Base-by-base conservation (phyloP, 2,113 vertebrate species). In the Symphodus melops region DNA sequence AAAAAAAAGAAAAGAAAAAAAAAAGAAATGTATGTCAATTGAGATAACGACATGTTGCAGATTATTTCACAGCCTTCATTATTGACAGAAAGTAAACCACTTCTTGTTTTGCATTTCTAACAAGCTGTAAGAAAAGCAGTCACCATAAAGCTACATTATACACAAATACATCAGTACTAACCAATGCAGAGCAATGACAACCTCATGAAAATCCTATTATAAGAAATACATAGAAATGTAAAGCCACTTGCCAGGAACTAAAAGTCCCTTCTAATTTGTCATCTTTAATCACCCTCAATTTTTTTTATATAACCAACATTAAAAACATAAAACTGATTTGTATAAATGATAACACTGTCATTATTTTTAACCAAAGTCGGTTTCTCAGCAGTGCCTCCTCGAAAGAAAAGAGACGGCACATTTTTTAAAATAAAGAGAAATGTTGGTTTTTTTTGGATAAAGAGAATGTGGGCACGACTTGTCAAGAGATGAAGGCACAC, bases 401-500 rank as follows among this genome's bases (percentile, higher is more conserved):
- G 6, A 19, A 7, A 48, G 4, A 48, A 17, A 48, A 11, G 46
- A 48, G 17, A 17, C 46, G 16, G 1, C 16, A 17, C 19, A 19
- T 7, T 1, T 17, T 19, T 4, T 48, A 19, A 48, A 48, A 1
- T 48, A 5, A 48, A 19, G 46, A 19, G 16, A 48, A 48, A 25
- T 2, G 25, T 19, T 48, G n/a, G n/a, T 33, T 33, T 33, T 33
- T 33, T 33, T 33, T 5, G 4, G 6, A 4, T 5, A 33, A 73
- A 63, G 63, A 82, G 33, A 77, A 48, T 36, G 41, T 48, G 23
- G 36, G 69, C 70, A 73, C 36, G 23, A 68, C 64, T 69, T 66
- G 46, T 17, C n/a, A 86, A 72, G 74, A 64, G 21, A 64, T 4
- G 52, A 67, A 88, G 87, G 86, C 84, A 89, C 83, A 86, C 36